These are phyloP conservation scores for Athripsodes cinereus DNA, from an alignment of 2,888 invertebrate genomes.

Conservation along the genomic window DNA sequence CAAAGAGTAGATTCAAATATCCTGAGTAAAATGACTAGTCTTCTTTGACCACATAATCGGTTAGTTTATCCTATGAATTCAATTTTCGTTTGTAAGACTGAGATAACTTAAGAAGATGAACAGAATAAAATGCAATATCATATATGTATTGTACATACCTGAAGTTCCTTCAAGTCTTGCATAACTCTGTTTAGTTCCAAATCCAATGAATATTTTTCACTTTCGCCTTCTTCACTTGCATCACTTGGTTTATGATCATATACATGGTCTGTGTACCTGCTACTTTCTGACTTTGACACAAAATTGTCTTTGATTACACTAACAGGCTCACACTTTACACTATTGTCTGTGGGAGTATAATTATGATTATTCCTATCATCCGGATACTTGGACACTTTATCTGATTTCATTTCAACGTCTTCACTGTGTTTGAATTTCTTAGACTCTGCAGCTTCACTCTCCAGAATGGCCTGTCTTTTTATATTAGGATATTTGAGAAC, in stretches of 20 bases:
- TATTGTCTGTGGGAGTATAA: background rate
- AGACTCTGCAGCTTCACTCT: constrained; percentile 13
- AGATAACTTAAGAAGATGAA: too few species aligned
- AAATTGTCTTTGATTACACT: constrained; percentile 26
- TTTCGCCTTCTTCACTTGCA: constrained; percentile 1
- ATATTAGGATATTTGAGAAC: constrained; percentile 11
- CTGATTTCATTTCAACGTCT: constrained; percentile 1
- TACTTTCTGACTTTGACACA: constrained; percentile 21
- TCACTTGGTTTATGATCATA: constrained; percentile 1
- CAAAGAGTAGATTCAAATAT: too few species aligned
- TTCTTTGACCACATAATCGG: too few species aligned
- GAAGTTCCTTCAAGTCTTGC: constrained; percentile 25
- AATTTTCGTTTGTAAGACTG: too few species aligned
- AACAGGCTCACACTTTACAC: constrained; percentile 16
- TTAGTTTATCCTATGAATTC: too few species aligned
- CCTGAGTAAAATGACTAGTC: too few species aligned
- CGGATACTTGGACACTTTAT: background rate
- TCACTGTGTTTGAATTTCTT: constrained; percentile 16
- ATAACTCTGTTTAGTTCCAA: constrained; percentile 24
- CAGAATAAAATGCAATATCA: too few species aligned
- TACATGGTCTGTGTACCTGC: constrained; percentile 10
- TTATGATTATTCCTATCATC: constrained; percentile 9
- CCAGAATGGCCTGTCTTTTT: constrained; percentile 4
- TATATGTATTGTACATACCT: constrained; percentile 21
- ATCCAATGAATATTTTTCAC: constrained; percentile 12